A percentile compares a stretch with the other conserved stretches of the same genome.
Evolutionary conservation across 2,113 vertebrate genomes (phyloP).

Genomic region (Malurus melanocephalus): DNA sequence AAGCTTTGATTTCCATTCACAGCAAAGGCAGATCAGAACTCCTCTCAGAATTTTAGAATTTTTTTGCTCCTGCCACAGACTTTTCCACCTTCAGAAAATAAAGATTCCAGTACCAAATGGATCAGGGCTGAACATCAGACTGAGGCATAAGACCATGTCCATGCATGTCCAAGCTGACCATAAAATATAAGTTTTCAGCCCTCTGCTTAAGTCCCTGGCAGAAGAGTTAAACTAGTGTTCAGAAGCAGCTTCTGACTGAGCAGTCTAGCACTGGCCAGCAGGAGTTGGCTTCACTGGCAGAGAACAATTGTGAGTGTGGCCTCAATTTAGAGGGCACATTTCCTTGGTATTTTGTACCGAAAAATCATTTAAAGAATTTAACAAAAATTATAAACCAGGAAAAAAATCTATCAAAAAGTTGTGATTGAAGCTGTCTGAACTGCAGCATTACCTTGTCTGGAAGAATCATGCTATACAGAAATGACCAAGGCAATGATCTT

Average conservation of each 20-base stretch:
- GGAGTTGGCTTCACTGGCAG: background rate
- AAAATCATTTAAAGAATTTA: background rate
- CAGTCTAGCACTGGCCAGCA: no score
- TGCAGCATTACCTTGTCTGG: background rate
- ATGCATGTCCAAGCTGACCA: no score
- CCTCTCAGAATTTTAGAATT: background rate
- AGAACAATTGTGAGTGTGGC: background rate
- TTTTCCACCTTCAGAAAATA: no score
- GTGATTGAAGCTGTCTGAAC: background rate
- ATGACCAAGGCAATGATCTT: background rate
- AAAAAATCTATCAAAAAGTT: background rate
- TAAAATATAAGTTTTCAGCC: no score
- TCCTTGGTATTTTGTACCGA: background rate
- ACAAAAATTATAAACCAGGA: background rate
- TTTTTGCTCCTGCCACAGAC: no score
- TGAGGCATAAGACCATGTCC: no score
- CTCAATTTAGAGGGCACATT: background rate
- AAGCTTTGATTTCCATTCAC: background rate
- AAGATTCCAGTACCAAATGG: no score
- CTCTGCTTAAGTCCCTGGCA: no score
- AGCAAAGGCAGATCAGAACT: background rate
- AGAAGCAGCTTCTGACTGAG: background rate
- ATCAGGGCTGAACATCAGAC: no score
- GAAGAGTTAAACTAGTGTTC: background rate
- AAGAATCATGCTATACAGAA: background rate